Conservation (phyloP, 2,888 invertebrate genomes). For the Oscheius myriophilus region DNA sequence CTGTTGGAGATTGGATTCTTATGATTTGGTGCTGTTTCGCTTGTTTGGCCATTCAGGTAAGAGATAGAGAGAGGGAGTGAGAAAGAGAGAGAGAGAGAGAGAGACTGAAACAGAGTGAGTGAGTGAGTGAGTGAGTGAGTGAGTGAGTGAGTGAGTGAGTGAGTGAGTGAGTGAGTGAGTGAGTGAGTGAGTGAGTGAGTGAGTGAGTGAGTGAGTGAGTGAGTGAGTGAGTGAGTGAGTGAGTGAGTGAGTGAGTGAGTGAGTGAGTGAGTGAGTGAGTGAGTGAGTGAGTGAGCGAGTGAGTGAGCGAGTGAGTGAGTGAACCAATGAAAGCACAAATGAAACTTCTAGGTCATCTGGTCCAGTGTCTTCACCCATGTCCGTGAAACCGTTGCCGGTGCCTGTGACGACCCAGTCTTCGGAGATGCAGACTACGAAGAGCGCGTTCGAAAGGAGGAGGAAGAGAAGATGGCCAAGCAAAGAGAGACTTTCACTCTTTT, state of each 20-base stretch:
- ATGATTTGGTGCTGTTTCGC: constrained; percentile 70
- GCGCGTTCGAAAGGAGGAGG: constrained; percentile 53
- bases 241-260: too few species aligned
- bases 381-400: constrained; percentile 54
- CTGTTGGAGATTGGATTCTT: constrained; percentile 69
- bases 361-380: constrained; percentile 61
- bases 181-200: too few species aligned
- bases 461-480: constrained; percentile 59
- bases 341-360: constrained; percentile 59
- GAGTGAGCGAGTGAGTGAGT: too few species aligned
- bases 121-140: not conserved
- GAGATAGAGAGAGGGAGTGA: not conserved
- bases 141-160: too few species aligned
- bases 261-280: too few species aligned
- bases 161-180: too few species aligned
- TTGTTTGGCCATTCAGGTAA: constrained; percentile 59
- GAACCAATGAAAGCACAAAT: too few species aligned
- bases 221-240: too few species aligned
- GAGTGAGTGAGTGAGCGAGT: too few species aligned
- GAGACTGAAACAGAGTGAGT: too few species aligned
- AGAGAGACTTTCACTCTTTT: constrained; percentile 67
- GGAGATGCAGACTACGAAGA: constrained; percentile 50
- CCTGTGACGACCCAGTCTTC: constrained; percentile 49
- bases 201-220: too few species aligned
- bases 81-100: too few species aligned